Base-by-base conservation (phyloP, 1,140 invertebrate species). In the Pseudomyrmex dendroicus region DNA sequence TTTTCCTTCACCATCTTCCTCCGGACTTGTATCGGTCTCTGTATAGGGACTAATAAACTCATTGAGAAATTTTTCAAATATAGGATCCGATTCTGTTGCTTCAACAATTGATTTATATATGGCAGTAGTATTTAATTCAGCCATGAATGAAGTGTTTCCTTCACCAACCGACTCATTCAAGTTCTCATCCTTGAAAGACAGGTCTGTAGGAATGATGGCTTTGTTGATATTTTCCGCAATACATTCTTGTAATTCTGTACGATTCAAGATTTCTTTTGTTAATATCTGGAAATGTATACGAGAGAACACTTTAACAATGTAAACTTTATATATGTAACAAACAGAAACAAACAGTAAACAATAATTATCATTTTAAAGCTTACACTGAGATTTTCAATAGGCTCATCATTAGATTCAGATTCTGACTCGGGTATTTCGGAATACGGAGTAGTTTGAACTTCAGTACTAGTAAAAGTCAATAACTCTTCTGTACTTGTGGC, bases 201-300 rank as follows among this genome's bases (percentile, higher is more conserved):
- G 46, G 44, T 92, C 91, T 10, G 87, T 78, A 50, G 91, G 89
- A 64, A 90, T 83, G 57, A 94, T 93, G 5, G 92, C 93, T 91
- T 92, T 94, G 66, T 95, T 95, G 22, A 95, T 95, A 85, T 95
- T 95, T 74, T 95, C 94, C 15, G 95, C 94, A 61, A 95, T 94
- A 72, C 90, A 89, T 85, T 95, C 92, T 86, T 95, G 94, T n/a
- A 95, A 73, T 74, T 95, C 94, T 15, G 88, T 93, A 66, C 93
- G 92, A 83, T 92, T 91, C 17, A 95, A 84, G 0, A 95, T 78
- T 78, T 93, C 91, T 88, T 92, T 93, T 8, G 91, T 92, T 35
- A 94, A 66, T 59, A 94, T 88, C 93, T 94, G 84, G 35, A 73
- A 88, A 84, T 62, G 10, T 68, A 54, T 62, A 72, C 2, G 61